phyloP scores from a whole-genome alignment of 2,888 invertebrate genomes.

The Stenoptilia bipunctidactyla region DNA sequence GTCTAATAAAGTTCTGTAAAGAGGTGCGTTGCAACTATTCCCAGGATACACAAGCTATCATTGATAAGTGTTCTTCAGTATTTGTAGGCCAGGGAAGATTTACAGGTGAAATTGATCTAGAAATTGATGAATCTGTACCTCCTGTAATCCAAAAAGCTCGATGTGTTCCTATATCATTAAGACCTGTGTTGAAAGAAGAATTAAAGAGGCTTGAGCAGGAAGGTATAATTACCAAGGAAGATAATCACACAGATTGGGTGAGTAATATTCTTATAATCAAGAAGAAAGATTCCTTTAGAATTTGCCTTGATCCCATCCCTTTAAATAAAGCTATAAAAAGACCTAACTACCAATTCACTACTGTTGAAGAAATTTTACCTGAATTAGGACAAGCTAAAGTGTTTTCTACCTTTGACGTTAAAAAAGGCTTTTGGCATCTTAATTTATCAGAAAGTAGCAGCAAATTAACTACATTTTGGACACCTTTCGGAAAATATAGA shows the following conservation, averaged over 20 bases:
- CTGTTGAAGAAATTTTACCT: constrained; percentile 9
- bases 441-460: constrained; percentile 7
- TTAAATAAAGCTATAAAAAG: constrained; percentile 12
- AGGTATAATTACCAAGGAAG: constrained; percentile 9
- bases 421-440: constrained; percentile 10
- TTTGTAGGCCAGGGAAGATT: constrained; percentile 9
- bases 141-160: constrained; percentile 8
- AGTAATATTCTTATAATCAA: constrained; percentile 6
- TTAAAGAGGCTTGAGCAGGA: constrained; percentile 8
- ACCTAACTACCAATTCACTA: constrained; percentile 11
- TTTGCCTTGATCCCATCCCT: constrained; percentile 13
- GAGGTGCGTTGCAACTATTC: neutral
- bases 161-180: constrained; percentile 7
- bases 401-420: constrained; percentile 9
- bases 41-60: neutral
- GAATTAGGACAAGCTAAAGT: constrained; percentile 10
- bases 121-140: constrained; percentile 5
- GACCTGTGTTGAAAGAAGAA: constrained; percentile 7
- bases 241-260: constrained; percentile 9
- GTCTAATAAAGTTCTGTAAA: constrained; percentile 5
- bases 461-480: constrained; percentile 10
- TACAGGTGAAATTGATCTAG: constrained; percentile 6
- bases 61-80: constrained; percentile 7
- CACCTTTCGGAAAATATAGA: constrained; percentile 7
- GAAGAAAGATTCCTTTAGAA: constrained; percentile 6